phyloP scores from a whole-genome alignment of 2,888 invertebrate species.

The Drosophila monieri region DNA sequence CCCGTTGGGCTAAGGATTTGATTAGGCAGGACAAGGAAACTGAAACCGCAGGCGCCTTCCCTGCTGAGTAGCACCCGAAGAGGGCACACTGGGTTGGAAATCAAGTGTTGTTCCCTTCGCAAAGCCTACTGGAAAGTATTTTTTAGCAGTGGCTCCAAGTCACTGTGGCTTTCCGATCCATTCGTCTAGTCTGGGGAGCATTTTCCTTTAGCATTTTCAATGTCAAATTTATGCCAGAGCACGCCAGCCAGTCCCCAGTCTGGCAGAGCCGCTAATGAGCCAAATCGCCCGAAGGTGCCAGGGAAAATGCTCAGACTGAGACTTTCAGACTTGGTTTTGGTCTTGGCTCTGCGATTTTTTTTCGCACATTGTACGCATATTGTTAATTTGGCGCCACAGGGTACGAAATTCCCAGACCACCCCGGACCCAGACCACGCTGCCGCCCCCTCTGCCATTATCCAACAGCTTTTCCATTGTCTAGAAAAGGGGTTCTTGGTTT shows the following conservation, averaged over 20 bases:
- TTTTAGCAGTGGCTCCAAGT: not conserved
- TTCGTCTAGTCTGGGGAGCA: slow-evolving; percentile 32
- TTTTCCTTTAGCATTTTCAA: slow-evolving; percentile 66
- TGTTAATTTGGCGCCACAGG: slow-evolving; percentile 74
- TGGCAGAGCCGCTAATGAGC: slow-evolving; percentile 78
- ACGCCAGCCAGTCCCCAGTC: slow-evolving; percentile 55
- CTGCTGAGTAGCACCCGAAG: slow-evolving; percentile 19
- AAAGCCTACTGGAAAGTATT: not conserved
- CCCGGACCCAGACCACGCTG: not conserved
- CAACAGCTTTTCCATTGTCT: slow-evolving; percentile 44
- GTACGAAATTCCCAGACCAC: slow-evolving; percentile 36
- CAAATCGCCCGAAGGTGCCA: slow-evolving; percentile 80
- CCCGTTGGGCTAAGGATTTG: slow-evolving; percentile 47
- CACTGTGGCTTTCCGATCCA: slow-evolving; percentile 24
- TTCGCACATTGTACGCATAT: slow-evolving; percentile 74
- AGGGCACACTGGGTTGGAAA: not conserved
- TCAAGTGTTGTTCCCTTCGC: not conserved
- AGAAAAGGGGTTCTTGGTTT: slow-evolving; percentile 28
- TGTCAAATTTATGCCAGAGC: slow-evolving; percentile 80
- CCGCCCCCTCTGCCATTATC: slow-evolving; percentile 3
- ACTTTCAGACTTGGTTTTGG: slow-evolving; percentile 24
- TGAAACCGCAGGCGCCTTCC: slow-evolving; percentile 52
- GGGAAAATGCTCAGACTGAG: slow-evolving; percentile 57
- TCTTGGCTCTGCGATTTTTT: slow-evolving; percentile 29
- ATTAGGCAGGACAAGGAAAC: slow-evolving; percentile 45